Evolutionary conservation across 2,888 invertebrate genomes (phyloP), one percentile per base, ranked within the genome.

Genomic region (Cheiracanthium punctorium): DNA sequence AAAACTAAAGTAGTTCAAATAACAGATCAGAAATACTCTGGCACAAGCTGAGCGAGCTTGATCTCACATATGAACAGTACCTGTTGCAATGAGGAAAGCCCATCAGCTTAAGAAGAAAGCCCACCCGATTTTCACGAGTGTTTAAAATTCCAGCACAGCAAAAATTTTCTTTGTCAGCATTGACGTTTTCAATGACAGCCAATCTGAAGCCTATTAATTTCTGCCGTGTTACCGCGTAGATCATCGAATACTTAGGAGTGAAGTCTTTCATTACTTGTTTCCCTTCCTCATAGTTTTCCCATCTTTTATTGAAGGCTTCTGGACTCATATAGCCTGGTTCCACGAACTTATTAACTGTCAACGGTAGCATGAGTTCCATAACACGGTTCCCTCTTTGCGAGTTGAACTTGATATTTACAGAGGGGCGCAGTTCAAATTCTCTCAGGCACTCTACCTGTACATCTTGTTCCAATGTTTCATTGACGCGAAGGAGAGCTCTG

Each of bases 261-360:
- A 85, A 69, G 10, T 37, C 30, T 58, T 32, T 43, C n/a, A 28
- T 10, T n/a, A 17, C 14, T 1, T 58, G 69, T 1, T 52, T 10
- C 2, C 8, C 20, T 10, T 29, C 8, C 20, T 41, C 30, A 0
- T 43, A 41, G 24, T 29, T 71, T 8, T 43, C 58, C 84, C 79
- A 85, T 17, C 43, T 48, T 1, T 5, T 12, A 17, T 29, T 20
- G 28, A 85, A 85, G 0, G 28, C 43, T 20, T 74, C 43, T 0
- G 32, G 30, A 14, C 20, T 41, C 69, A 85, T 69, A 17, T 24
- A 28, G 17, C 48, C 2, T 8, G 84, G 84, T 41, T 79, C 64
- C 8, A 80, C 30, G n/a, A 85, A 85, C 24, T 85, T 85, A 37
- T 79, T 85, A 17, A 85, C 10, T 28, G 73, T 74, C n/a, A 85